Evolutionary conservation across 2,113 vertebrate species (phyloP).

Genomic region (Ancistrus triradiatus): DNA sequence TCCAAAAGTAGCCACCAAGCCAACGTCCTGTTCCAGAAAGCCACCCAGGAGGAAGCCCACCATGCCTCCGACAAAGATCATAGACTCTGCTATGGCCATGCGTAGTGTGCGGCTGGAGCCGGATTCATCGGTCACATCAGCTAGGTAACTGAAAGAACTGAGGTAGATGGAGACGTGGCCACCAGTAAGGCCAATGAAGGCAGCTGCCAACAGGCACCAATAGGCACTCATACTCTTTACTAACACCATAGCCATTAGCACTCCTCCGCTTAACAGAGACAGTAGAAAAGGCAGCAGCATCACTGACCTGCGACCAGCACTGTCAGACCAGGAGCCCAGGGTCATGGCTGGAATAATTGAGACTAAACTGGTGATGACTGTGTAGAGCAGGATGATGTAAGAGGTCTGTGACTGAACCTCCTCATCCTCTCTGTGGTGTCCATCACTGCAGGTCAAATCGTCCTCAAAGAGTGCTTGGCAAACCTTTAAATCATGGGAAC

Average conservation of each 20-base stretch:
- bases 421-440: conserved; percentile 29
- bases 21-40: conserved; percentile 45
- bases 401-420: conserved; percentile 47
- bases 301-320: conserved; percentile 49
- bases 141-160: conserved; percentile 60
- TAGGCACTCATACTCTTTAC: conserved; percentile 45
- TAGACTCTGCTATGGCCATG: conserved; percentile 57
- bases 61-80: conserved; percentile 58
- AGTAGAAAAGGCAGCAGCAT: conserved; percentile 53
- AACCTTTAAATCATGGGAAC: conserved; percentile 39
- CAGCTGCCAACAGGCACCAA: conserved; percentile 46
- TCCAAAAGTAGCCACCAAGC: conserved; percentile 38
- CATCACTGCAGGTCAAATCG: conserved; percentile 37
- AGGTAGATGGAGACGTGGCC: conserved; percentile 54
- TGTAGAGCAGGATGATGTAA: conserved; percentile 51
- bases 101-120: conserved; percentile 46
- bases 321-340: conserved; percentile 62
- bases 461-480: conserved; percentile 48
- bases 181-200: conserved; percentile 51
- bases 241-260: conserved; percentile 46
- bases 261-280: conserved; percentile 43
- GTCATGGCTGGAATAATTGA: conserved; percentile 56
- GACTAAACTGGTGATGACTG: conserved; percentile 43
- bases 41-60: conserved; percentile 55
- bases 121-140: conserved; percentile 48